Conservation (phyloP, 1,140 invertebrate species). For the Orius insidiosus region DNA sequence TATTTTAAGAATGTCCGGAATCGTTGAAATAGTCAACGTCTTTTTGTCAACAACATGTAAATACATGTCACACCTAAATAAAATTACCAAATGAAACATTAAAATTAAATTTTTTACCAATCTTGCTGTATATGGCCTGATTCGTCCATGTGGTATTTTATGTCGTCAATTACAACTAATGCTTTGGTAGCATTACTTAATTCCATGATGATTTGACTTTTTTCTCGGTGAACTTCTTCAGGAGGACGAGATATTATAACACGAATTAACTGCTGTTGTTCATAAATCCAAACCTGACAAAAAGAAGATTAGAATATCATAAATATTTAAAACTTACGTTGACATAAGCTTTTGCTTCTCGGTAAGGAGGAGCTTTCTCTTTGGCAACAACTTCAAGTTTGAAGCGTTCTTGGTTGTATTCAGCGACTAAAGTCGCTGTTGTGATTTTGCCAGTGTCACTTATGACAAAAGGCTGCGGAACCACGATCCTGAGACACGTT, state of each 20-base stretch:
- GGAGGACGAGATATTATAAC: conserved; percentile 62
- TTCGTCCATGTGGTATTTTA: conserved; percentile 53
- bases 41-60: conserved; percentile 64
- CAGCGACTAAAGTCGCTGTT: conserved; percentile 62
- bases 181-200: conserved; percentile 57
- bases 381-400: conserved; percentile 65
- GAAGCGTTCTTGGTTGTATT: conserved; percentile 75
- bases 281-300: conserved; percentile 65
- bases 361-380: conserved; percentile 59
- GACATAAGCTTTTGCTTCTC: conserved; percentile 55
- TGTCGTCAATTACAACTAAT: conserved; percentile 58
- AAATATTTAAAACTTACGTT: conserved; percentile 39
- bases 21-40: conserved; percentile 54
- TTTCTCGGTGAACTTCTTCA: conserved; percentile 46
- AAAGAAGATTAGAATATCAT: background rate
- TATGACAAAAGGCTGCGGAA: conserved; percentile 73
- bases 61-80: conserved; percentile 78
- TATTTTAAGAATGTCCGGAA: conserved; percentile 59
- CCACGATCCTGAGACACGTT: conserved; percentile 62
- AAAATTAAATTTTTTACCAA: too few relatives aligned
- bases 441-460: conserved; percentile 49
- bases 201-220: conserved; percentile 48
- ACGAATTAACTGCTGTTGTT: conserved; percentile 55
- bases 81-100: too few relatives aligned
- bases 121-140: conserved; percentile 47